phyloP scores from a whole-genome alignment of 2,797 vertebrate species.

The Megaceryle alcyon region DNA sequence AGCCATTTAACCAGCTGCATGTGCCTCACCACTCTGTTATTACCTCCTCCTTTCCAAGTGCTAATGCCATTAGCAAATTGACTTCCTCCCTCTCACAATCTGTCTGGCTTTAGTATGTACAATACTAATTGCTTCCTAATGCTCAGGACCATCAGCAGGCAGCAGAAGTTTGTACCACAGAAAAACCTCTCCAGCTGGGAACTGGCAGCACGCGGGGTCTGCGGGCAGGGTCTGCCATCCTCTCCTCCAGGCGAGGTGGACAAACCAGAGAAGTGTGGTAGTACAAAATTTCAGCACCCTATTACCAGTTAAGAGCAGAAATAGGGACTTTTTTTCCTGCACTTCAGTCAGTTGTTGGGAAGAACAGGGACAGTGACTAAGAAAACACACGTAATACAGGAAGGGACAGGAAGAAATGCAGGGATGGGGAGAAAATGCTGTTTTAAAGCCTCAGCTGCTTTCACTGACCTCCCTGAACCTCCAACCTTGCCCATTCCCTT shows the following conservation, averaged over 20 bases:
- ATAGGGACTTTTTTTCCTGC: background rate
- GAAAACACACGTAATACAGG: background rate
- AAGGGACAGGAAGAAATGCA: background rate
- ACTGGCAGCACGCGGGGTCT: background rate
- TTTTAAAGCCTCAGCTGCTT: background rate
- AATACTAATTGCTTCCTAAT: background rate
- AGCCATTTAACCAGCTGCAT: background rate
- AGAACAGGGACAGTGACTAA: background rate
- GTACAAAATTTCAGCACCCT: background rate
- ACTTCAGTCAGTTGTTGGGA: background rate
- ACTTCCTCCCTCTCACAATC: slow-evolving; percentile 28
- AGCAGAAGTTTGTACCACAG: background rate
- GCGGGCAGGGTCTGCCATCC: background rate
- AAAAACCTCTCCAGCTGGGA: background rate
- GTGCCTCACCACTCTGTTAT: background rate
- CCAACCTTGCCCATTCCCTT: background rate
- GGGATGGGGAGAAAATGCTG: background rate
- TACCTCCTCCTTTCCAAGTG: background rate
- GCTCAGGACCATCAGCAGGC: background rate
- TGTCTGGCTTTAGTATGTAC: background rate
- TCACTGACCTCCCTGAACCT: background rate
- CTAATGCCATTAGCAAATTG: slow-evolving; percentile 23
- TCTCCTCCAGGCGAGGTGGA: background rate
- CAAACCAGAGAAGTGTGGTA: background rate
- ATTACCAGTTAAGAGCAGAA: background rate